Base-by-base conservation (phyloP, 2,888 invertebrate genomes). In the Brachyptera putata region DNA sequence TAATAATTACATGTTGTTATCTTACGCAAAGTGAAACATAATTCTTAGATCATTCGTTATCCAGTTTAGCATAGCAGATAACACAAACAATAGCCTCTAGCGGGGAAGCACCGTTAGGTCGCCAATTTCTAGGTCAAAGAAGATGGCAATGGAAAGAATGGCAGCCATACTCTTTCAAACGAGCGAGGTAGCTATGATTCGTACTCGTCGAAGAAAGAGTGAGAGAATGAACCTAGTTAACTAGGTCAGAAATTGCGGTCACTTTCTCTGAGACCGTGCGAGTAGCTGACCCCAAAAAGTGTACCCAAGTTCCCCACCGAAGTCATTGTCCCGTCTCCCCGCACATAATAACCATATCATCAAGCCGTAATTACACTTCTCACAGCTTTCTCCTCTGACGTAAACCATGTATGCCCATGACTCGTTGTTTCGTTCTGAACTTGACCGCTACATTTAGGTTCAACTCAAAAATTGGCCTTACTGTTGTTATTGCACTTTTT, bases 211-310 rank as follows among this genome's bases (percentile, higher is more conserved):
- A 11, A 56, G 57, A 25, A 21, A 26, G 34, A 43, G 57, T 26
- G 57, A 48, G 18, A 22, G 43, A 30, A 46, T 24, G 3, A 46
- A 4, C 18, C 3, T 46, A 21, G 3, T 14, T 57, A 25, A 43
- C 41, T 57, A 30, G 57, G 57, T 30, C 57, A 57, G n/a, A 48
- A 57, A 57, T 57, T 48, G 57, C 57, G 57, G 57, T 46, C 57
- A 57, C 57, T 57, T 57, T 57, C 57, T 43, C 57, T 48, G 14
- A 18, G 57, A 30, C 41, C 48, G 48, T 57, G 57, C 46, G 46
- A 57, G 57, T 48, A 48, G 46, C 11, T 57, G 57, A 57, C 57
- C 57, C 46, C 43, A 41, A 57, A 57, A 57, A 18, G 26, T 22
- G 57, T 14, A 22, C 24, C 22, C 25, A 24, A 30, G 14, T 50